Percentiles rank a stretch among this genome's conserved stretches.
Evolutionary conservation across 2,888 invertebrate species (phyloP).

Genomic region (Pachymerium ferrugineum): DNA sequence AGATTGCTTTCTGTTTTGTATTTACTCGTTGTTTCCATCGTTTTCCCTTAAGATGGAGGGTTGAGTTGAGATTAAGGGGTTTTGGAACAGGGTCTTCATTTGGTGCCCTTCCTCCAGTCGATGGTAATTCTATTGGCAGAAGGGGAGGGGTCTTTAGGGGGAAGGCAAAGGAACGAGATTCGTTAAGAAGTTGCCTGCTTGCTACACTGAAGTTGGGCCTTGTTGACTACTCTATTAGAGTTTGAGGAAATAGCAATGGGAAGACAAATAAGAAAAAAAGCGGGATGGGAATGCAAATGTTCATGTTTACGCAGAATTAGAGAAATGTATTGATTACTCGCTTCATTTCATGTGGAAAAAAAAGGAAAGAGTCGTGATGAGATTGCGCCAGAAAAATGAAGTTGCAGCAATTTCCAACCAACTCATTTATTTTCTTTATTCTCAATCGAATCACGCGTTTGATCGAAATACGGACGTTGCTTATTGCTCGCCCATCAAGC

Average conservation of each 20-base stretch:
- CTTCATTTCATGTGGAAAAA: not conserved
- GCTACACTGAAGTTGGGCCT: not conserved
- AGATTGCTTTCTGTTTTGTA: not conserved
- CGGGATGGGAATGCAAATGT: not conserved
- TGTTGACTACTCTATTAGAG: not conserved
- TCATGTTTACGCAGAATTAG: not conserved
- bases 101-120: not conserved
- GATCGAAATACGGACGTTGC: no score
- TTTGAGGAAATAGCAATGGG: not conserved
- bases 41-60: no score
- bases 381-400: not conserved
- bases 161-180: not conserved
- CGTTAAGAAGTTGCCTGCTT: not conserved
- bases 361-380: no score
- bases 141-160: conserved; percentile 7
- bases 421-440: not conserved
- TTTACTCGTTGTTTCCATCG: not conserved
- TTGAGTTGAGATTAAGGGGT: not conserved
- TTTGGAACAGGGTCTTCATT: not conserved
- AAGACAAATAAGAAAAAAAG: not conserved
- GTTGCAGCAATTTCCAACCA: not conserved
- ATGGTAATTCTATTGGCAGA: conserved; percentile 13
- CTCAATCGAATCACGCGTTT: not conserved
- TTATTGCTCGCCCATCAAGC: no score
- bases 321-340: not conserved